Percentiles rank a stretch among this genome's conserved stretches.
Evolutionary conservation across 2,888 invertebrate genomes (phyloP).

Genomic region (Philhelius pedissequus): DNA sequence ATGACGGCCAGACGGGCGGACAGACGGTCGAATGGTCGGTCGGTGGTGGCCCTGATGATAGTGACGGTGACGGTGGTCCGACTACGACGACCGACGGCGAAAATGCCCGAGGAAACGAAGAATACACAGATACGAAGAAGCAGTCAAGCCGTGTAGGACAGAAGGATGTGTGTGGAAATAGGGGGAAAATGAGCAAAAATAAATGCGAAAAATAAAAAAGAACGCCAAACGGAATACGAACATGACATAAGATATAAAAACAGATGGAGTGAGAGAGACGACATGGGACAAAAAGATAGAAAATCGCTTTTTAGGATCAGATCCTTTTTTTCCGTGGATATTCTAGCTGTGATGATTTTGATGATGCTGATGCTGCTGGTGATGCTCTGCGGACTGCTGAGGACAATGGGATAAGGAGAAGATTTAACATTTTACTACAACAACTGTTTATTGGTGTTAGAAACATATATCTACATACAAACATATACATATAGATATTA

Average conservation of each 20-base stretch:
- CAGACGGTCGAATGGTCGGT: not conserved
- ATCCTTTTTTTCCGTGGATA: slow-evolving; percentile 54
- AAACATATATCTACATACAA: not conserved
- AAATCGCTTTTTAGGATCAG: slow-evolving; percentile 68
- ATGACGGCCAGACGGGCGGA: slow-evolving; percentile 18
- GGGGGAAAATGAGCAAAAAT: slow-evolving; percentile 67
- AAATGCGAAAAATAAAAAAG: slow-evolving; percentile 44
- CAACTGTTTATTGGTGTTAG: slow-evolving; percentile 47
- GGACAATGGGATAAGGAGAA: slow-evolving; percentile 55
- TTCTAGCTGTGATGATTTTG: slow-evolving; percentile 11
- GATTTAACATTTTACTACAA: slow-evolving; percentile 56
- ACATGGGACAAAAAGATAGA: slow-evolving; percentile 67
- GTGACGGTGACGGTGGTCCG: not conserved
- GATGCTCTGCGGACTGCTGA: slow-evolving; percentile 21
- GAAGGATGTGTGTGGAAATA: slow-evolving; percentile 54
- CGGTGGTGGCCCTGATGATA: not conserved
- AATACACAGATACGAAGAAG: slow-evolving; percentile 43
- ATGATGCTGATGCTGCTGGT: slow-evolving; percentile 1
- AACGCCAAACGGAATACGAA: slow-evolving; percentile 44
- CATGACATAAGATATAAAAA: not conserved
- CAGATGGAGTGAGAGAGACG: slow-evolving; percentile 18
- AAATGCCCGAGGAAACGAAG: slow-evolving; percentile 56
- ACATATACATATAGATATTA: not conserved
- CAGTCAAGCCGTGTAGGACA: slow-evolving; percentile 3
- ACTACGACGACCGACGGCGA: slow-evolving; percentile 1